Evolutionary conservation across 2,113 vertebrate species (phyloP), one percentile per base, ranked within the genome.

Genomic region (Mystacornis crossleyi): DNA sequence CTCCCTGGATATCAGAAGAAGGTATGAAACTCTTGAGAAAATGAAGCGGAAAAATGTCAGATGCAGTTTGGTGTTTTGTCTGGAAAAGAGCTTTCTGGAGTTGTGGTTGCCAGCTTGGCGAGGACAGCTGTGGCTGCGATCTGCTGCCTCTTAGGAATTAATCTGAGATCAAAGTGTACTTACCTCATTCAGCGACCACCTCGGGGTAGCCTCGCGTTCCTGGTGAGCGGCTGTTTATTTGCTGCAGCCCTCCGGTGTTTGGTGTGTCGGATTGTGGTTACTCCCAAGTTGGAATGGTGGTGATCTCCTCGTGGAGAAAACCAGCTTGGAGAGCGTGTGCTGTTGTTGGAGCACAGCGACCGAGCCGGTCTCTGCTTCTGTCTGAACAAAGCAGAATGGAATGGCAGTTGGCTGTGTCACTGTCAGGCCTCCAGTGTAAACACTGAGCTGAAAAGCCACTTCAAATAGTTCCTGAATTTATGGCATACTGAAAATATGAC

Each of bases 1-100:
- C 80, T 92, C 40, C 60, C 86, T 89, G 60, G 34, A 26, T 95
- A 92, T 91, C 17, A 50, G 45, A 38, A 66, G 62, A n/a, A 77
- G 74, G 74, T 66, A 47, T 50, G 33, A 92, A 92, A 50, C 36
- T 13, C 23, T 65, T 53, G 9, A 43, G 73, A 79, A 72, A 67
- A 18, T 9, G 48, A 94, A 67, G 77, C 2, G 1, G 47, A 51
- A 71, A 34, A 55, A 36, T 20, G 51, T 81, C 71, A 80, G 61
- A n/a, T 71, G 57, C 7, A 12, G 57, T 71, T 74, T 36, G 1
- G 5, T 60, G 1, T 89, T 83, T 71, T 70, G 43, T 60, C 86
- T 78, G 69, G 72, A 86, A n/a, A 78, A 70, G 67, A 67, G 31
- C 29, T 80, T 34, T 73, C 14, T 33, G 65, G 47, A 36, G 9